Base-by-base conservation (phyloP, 2,888 invertebrate species). In the Thecocarcelia acutangulata region DNA sequence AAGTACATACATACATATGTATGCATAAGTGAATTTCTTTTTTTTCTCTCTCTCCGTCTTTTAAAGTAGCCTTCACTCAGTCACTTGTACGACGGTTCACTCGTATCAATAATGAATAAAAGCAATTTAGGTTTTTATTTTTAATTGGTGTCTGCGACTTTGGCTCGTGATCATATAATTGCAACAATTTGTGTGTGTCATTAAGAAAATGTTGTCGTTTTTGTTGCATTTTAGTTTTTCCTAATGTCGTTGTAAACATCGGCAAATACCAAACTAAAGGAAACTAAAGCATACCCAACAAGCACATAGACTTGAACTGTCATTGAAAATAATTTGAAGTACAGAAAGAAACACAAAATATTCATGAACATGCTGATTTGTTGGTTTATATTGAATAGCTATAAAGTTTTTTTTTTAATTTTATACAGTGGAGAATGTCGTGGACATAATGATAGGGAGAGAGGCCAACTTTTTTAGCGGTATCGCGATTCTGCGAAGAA, bases 161-260 rank as follows among this genome's bases (percentile, higher is more conserved):
- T 81, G 81, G 72, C 80, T 81, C 81, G 81, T 77, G 81, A 77
- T 81, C 56, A 44, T 37, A 58, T 76, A 81, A 81, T 81, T 81
- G 77, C 76, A 69, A 73, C 17, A 21, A 44, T 64, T 58, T 13
- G 21, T 78, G 33, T 72, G 21, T 79, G 40, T 33, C 52, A 37
- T 17, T 61, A 21, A 33, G 9, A 42, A 28, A 40, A 61, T 46
- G 5, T 63, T 73, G 19, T 44, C 63, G 19, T 72, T 61, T 12
- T 52, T 66, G 50, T 52, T 40, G 50, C 24, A 21, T 52, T 66
- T n/a, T 15, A 66, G 66, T 52, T 64, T 64, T 37, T 66, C 64
- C 50, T 50, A 64, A 64, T 40, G 19, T 52, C 15, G 28, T 17
- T 13, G 15, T 61, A 13, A 33, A 56, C 56, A 56, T 33, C 9